phyloP scores from a whole-genome alignment of 2,797 vertebrate species.

The Acipenser oxyrinchus region DNA sequence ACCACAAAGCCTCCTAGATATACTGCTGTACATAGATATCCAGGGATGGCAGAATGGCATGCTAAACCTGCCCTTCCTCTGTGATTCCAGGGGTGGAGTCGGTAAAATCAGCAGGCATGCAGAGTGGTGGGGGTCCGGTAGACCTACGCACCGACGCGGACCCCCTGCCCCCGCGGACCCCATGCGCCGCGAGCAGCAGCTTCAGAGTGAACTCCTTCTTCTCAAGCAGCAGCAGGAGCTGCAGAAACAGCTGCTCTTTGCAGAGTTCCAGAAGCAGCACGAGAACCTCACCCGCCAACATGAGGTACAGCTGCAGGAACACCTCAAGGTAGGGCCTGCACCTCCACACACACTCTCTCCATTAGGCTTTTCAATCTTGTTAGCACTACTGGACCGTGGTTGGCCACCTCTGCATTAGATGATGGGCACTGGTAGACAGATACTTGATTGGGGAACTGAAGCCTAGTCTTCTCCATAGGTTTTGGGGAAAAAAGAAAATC shows the following conservation, averaged over 20 bases:
- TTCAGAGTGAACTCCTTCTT: slow-evolving; percentile 81
- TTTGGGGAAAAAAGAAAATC: too few species aligned
- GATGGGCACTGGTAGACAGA: too few species aligned
- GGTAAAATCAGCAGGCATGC: slow-evolving; percentile 72
- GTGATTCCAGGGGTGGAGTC: slow-evolving; percentile 69
- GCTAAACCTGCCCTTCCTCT: neutral
- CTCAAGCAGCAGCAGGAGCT: slow-evolving; percentile 95
- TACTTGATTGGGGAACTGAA: too few species aligned
- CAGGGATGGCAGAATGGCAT: neutral
- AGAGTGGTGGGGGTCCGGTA: slow-evolving; percentile 63
- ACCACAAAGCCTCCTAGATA: too few species aligned
- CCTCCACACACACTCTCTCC: too few species aligned
- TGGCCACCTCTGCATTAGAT: too few species aligned
- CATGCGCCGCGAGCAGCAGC: slow-evolving; percentile 72
- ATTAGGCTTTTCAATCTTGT: too few species aligned
- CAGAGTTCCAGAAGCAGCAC: slow-evolving; percentile 94
- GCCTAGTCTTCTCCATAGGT: too few species aligned
- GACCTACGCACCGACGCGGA: slow-evolving; percentile 70
- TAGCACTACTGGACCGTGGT: too few species aligned
- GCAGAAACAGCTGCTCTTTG: slow-evolving; percentile 89
- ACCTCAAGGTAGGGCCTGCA: slow-evolving; percentile 70
- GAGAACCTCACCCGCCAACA: slow-evolving; percentile 88
- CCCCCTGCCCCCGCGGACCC: slow-evolving; percentile 58
- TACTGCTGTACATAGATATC: too few species aligned
- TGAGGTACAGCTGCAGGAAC: slow-evolving; percentile 89